These are phyloP conservation scores for Dromococcyx pavoninus DNA, from an alignment of 2,797 vertebrate genomes.

Conservation along the genomic window DNA sequence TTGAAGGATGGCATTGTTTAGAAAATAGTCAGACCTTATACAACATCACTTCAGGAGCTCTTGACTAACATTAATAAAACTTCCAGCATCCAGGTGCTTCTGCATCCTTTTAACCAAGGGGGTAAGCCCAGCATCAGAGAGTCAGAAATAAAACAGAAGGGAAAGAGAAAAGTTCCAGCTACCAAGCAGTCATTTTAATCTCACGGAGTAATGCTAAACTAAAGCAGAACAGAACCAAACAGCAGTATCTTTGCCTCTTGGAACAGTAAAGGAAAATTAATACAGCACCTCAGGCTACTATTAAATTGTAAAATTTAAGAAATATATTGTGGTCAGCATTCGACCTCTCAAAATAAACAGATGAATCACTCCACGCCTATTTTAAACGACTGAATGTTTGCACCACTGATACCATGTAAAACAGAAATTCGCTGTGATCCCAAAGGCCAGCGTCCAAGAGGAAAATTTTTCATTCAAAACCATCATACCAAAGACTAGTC, in stretches of 20 bases:
- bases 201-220: neutral
- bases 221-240: neutral
- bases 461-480: neutral
- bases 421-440: neutral
- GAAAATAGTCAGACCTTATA: neutral
- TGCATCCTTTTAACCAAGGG: neutral
- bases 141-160: neutral
- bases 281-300: slow-evolving; percentile 11
- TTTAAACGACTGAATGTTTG: neutral
- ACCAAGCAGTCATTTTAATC: slow-evolving; percentile 2
- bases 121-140: neutral
- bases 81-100: neutral
- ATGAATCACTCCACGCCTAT: neutral
- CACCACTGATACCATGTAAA: neutral
- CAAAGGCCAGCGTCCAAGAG: neutral
- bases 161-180: neutral
- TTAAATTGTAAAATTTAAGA: slow-evolving; percentile 34
- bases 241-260: slow-evolving; percentile 1
- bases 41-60: neutral
- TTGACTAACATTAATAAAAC: neutral
- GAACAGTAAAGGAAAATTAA: slow-evolving; percentile 45
- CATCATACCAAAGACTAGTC: neutral
- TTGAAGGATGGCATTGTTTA: neutral
- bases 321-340: slow-evolving; percentile 23
- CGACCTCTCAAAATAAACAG: slow-evolving; percentile 30